Conservation (phyloP, 2,113 vertebrate species). For the Hippoglossus stenolepis region DNA sequence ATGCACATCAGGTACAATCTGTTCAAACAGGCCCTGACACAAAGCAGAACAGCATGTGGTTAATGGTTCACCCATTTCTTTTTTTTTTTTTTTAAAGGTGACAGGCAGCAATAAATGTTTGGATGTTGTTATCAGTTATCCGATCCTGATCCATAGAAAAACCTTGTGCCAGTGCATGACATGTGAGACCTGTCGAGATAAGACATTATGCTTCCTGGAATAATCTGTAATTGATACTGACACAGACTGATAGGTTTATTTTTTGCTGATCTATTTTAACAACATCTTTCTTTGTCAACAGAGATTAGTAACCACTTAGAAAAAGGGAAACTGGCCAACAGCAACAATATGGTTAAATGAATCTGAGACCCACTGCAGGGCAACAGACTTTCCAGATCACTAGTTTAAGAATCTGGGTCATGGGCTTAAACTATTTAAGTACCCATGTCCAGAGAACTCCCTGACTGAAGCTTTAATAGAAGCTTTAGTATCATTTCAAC, state of each 20-base stretch:
- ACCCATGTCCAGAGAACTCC: slow-evolving; percentile 42
- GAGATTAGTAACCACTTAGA: background rate
- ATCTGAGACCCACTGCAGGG: slow-evolving; percentile 8
- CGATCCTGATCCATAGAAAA: slow-evolving; percentile 19
- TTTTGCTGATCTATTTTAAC: background rate
- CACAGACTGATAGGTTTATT: slow-evolving; percentile 15
- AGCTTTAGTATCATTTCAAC: slow-evolving; percentile 46
- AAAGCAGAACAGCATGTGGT: slow-evolving; percentile 33
- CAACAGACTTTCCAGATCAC: slow-evolving; percentile 26
- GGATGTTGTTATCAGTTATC: slow-evolving; percentile 34
- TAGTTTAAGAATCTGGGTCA: slow-evolving; percentile 48
- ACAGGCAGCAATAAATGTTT: slow-evolving; percentile 39
- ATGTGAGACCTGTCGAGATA: slow-evolving; percentile 33
- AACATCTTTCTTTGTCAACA: slow-evolving; percentile 7
- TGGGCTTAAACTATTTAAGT: slow-evolving; percentile 46
- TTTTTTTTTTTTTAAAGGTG: slow-evolving; percentile 29
- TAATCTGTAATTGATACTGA: slow-evolving; percentile 28
- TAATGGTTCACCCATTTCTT: slow-evolving; percentile 14
- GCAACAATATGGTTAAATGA: slow-evolving; percentile 8
- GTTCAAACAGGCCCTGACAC: slow-evolving; percentile 42
- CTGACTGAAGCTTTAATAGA: slow-evolving; percentile 38
- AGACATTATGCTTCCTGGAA: slow-evolving; percentile 42
- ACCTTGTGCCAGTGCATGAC: slow-evolving; percentile 21
- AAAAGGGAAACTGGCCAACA: slow-evolving; percentile 2
- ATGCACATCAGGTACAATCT: slow-evolving; percentile 24